phyloP scores from a whole-genome alignment of 23 tunicate species.

The Clavelina lepadiformis region DNA sequence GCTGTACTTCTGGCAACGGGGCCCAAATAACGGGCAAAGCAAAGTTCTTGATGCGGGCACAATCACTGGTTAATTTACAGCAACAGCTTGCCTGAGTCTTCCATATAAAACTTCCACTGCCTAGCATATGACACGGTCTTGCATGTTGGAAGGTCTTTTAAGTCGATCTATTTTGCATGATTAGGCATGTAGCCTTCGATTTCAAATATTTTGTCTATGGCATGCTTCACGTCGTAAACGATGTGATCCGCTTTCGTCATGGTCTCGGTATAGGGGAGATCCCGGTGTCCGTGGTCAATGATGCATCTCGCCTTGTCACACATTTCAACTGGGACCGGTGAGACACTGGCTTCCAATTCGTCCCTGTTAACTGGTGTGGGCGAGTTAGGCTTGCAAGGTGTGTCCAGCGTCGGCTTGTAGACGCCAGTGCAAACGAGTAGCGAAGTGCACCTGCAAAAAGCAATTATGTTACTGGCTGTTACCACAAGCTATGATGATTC shows the following conservation, averaged over 20 bases:
- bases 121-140: too few species aligned
- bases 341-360: conserved; percentile 18
- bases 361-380: background rate
- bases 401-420: conserved; percentile 21
- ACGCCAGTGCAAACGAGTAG: conserved; percentile 85
- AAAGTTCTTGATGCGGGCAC: too few species aligned
- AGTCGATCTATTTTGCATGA: too few species aligned
- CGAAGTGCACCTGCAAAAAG: conserved; percentile 56
- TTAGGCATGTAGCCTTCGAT: conserved; percentile 38
- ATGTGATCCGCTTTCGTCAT: conserved; percentile 74
- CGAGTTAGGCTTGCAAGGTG: background rate
- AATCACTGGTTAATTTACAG: too few species aligned
- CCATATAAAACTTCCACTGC: too few species aligned
- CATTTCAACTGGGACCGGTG: conserved; percentile 16
- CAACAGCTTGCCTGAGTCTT: too few species aligned
- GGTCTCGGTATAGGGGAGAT: conserved; percentile 77
- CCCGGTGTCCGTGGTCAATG: conserved; percentile 95
- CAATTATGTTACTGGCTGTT: background rate
- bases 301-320: conserved; percentile 9
- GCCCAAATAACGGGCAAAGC: too few species aligned
- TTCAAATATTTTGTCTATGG: conserved; percentile 83
- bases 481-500: too few species aligned
- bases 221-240: conserved; percentile 64
- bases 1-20: too few species aligned
- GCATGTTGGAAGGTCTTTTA: too few species aligned